Conservation (phyloP, 2,888 invertebrate species). For the Barypeithes pellucidus region DNA sequence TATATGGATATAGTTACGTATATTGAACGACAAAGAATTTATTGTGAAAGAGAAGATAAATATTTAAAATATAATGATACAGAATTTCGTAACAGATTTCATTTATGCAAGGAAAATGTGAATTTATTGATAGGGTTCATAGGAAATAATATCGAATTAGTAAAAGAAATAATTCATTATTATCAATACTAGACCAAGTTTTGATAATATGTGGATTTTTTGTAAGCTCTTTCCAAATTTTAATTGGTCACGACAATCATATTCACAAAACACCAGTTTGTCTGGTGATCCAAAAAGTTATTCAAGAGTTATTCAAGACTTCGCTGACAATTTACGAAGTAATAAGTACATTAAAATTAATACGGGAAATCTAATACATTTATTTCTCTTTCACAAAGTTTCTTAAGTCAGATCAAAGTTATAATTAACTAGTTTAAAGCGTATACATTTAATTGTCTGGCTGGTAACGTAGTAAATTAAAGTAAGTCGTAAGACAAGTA, state of each 20-base stretch:
- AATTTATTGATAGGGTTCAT: not conserved
- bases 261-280: conserved; percentile 15
- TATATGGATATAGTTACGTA: not conserved
- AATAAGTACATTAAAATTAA: too few species aligned
- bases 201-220: conserved; percentile 15
- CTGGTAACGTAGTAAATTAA: not conserved
- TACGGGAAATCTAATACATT: too few species aligned
- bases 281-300: conserved; percentile 8
- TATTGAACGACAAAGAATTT: not conserved
- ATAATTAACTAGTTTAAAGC: not conserved
- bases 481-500: not conserved
- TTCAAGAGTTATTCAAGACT: conserved; percentile 4
- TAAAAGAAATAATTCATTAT: conserved; percentile 23
- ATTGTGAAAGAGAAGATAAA: not conserved
- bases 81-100: conserved; percentile 19
- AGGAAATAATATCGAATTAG: conserved; percentile 18
- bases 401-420: not conserved
- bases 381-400: too few species aligned
- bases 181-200: conserved; percentile 4
- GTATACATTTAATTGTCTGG: not conserved
- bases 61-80: conserved; percentile 11
- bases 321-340: conserved; percentile 1
- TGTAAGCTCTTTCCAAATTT: conserved; percentile 17
- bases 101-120: conserved; percentile 13
- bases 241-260: conserved; percentile 15